These are phyloP conservation scores for Saccopteryx leptura DNA, from an alignment of 2,113 vertebrate species.

Conservation along the genomic window DNA sequence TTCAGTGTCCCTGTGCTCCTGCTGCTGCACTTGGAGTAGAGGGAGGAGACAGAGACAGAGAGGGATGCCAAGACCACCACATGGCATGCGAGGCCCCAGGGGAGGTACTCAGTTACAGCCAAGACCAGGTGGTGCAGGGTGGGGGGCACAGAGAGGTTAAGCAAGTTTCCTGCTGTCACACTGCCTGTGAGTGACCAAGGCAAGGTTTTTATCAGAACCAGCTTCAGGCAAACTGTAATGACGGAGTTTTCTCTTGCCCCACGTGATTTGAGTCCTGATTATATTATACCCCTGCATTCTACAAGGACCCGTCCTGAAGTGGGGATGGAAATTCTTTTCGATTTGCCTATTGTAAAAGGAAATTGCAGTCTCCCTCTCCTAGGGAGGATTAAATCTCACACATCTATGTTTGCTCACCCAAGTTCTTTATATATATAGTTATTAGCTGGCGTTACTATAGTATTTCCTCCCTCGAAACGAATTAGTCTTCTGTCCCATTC, in stretches of 20 bases:
- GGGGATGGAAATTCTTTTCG: neutral
- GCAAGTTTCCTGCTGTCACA: neutral
- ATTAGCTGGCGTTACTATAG: neutral
- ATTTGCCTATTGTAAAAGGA: neutral
- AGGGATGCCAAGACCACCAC: rapidly evolving
- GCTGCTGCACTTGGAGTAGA: neutral
- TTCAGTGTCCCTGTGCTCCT: neutral
- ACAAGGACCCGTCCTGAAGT: neutral
- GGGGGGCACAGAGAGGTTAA: neutral
- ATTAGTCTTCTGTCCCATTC: neutral
- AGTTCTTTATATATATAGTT: neutral
- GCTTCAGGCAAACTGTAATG: neutral
- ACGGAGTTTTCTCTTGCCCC: neutral
- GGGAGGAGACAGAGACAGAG: neutral
- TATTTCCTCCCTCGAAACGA: neutral
- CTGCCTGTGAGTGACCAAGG: no score
- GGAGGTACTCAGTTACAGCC: neutral
- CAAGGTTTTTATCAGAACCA: neutral
- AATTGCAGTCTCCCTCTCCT: neutral
- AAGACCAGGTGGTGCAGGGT: no score
- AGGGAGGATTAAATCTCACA: neutral
- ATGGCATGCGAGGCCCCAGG: rapidly evolving
- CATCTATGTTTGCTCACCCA: neutral
- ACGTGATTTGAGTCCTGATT: neutral
- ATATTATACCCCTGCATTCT: rapidly evolving